phyloP scores from a whole-genome alignment of 2,797 vertebrate genomes.

The Mastacembelus armatus region DNA sequence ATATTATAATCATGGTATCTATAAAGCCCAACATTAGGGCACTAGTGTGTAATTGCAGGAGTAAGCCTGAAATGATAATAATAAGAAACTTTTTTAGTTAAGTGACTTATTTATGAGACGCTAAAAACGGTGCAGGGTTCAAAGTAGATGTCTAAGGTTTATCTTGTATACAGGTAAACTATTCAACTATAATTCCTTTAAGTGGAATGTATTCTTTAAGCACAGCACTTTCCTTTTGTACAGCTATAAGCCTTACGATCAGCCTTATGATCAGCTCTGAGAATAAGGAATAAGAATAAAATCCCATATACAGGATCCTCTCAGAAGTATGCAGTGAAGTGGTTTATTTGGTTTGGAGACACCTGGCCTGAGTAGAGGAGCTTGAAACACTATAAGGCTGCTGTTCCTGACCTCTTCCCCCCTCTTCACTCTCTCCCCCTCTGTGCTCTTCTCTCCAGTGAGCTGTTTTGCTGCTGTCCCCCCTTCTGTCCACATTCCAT shows the following conservation, averaged over 20 bases:
- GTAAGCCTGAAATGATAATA: too few species aligned
- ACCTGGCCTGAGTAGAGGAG: constrained; percentile 70
- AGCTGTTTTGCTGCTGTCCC: constrained; percentile 73
- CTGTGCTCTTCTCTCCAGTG: constrained; percentile 48
- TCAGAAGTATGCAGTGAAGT: constrained; percentile 48
- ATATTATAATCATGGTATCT: too few species aligned
- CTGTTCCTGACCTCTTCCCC: constrained; percentile 58
- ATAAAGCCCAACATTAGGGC: too few species aligned
- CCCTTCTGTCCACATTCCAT: constrained; percentile 85
- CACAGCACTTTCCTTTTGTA: neutral
- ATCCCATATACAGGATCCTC: constrained; percentile 21
- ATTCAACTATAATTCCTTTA: neutral
- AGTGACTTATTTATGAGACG: too few species aligned
- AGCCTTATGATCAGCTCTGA: neutral
- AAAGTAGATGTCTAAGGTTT: too few species aligned
- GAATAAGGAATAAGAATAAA: constrained; percentile 14
- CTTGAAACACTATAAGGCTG: constrained; percentile 61
- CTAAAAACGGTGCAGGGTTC: too few species aligned
- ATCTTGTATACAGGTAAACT: neutral
- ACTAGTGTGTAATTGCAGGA: too few species aligned
- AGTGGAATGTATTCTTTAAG: neutral
- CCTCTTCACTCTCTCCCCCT: neutral
- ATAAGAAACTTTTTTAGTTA: too few species aligned
- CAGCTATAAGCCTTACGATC: neutral
- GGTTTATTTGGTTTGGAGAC: constrained; percentile 74